These are phyloP conservation scores for Hydrozoanthus tunicans DNA, from an alignment of 64 coral and sea anemone genomes.

Conservation along the genomic window DNA sequence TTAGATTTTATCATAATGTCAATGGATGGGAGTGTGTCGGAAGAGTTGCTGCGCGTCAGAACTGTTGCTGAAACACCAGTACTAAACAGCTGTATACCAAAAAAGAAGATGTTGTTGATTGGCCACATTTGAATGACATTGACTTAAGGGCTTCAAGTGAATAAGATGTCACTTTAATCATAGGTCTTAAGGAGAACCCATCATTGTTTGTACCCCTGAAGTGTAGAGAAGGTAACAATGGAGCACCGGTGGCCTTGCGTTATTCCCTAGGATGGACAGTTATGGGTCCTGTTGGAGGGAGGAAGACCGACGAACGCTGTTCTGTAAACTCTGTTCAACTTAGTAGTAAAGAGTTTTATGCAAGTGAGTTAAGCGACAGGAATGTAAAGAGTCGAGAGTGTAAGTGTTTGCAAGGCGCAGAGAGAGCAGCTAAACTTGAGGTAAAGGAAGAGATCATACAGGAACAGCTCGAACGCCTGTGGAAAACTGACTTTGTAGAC, in stretches of 20 bases:
- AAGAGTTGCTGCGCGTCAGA: slow-evolving; percentile 32
- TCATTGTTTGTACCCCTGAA: slow-evolving; percentile 65
- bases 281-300: slow-evolving; percentile 57
- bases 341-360: neutral
- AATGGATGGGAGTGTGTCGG: neutral
- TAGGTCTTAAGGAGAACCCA: slow-evolving; percentile 59
- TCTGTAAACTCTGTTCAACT: neutral
- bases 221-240: slow-evolving; percentile 15
- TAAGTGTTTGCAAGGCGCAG: neutral
- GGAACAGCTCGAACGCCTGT: slow-evolving; percentile 42
- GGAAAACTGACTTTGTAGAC: slow-evolving; percentile 66
- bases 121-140: slow-evolving; percentile 34
- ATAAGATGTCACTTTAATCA: slow-evolving; percentile 53
- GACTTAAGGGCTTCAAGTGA: slow-evolving; percentile 30
- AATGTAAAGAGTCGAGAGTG: neutral
- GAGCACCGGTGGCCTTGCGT: slow-evolving; percentile 28
- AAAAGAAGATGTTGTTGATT: slow-evolving; percentile 7
- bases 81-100: slow-evolving; percentile 16
- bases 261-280: slow-evolving; percentile 63
- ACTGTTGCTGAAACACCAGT: slow-evolving; percentile 2
- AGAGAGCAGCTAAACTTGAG: neutral
- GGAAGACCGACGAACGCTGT: slow-evolving; percentile 15
- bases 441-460: neutral
- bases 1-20: slow-evolving; percentile 18
- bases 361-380: neutral